These are phyloP conservation scores for Heliangelus exortis DNA, from an alignment of 2,797 vertebrate species.

Conservation along the genomic window DNA sequence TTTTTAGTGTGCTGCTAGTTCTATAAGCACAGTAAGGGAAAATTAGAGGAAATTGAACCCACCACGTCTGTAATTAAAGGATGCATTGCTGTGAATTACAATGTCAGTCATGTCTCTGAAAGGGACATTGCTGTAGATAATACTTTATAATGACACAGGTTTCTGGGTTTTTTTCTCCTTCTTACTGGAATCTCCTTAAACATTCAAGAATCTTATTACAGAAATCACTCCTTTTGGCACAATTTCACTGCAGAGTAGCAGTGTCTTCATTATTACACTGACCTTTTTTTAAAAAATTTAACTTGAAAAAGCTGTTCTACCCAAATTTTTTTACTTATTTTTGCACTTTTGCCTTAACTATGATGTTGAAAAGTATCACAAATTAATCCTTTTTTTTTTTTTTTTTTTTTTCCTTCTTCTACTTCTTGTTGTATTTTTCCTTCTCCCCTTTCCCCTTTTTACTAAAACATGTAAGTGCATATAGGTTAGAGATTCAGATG, in stretches of 20 bases:
- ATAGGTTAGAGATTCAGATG: not conserved
- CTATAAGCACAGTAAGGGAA: not conserved
- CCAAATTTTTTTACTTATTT: not conserved
- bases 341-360: not conserved
- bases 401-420: not conserved
- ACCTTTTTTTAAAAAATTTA: not conserved
- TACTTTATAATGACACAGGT: not conserved
- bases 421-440: not conserved
- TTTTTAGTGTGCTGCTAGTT: slow-evolving; percentile 16
- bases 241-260: not conserved
- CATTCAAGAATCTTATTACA: not conserved
- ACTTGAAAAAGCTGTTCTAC: not conserved
- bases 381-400: not conserved
- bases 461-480: not conserved
- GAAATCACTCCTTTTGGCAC: not conserved
- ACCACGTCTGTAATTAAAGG: not conserved
- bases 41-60: slow-evolving; percentile 3
- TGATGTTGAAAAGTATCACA: not conserved
- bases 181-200: not conserved
- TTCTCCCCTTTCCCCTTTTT: not conserved
- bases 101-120: slow-evolving; percentile 31
- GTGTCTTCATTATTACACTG: not conserved
- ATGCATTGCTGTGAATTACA: slow-evolving; percentile 61
- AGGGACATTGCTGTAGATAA: not conserved
- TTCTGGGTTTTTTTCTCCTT: not conserved